phyloP scores from a whole-genome alignment of 2,797 vertebrate genomes.

The Ispidina lecontei region DNA sequence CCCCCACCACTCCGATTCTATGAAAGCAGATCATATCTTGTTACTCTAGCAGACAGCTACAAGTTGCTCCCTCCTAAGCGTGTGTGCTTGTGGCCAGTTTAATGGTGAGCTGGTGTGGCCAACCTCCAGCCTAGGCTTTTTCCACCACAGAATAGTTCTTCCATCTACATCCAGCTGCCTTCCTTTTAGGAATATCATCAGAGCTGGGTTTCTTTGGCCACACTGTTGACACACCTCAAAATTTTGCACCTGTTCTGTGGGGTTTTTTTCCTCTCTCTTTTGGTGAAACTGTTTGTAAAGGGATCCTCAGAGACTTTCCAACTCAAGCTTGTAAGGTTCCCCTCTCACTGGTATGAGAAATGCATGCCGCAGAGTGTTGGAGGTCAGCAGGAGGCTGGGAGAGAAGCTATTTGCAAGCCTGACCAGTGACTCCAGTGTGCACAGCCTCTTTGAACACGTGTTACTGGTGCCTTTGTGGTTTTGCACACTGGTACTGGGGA shows the following conservation, averaged over 20 bases:
- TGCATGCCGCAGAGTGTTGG: background rate
- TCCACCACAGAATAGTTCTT: background rate
- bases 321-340: background rate
- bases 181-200: background rate
- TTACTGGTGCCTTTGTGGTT: background rate
- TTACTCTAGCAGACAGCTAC: constrained; percentile 37
- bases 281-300: background rate
- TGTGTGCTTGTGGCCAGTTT: constrained; percentile 44
- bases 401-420: constrained; percentile 16
- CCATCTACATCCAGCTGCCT: background rate
- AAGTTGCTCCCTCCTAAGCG: background rate
- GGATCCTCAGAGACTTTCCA: constrained; percentile 32
- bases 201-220: background rate
- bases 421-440: background rate
- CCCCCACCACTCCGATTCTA: too few relatives aligned
- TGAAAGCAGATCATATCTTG: background rate
- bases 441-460: background rate
- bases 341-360: background rate
- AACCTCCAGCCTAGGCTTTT: constrained; percentile 18
- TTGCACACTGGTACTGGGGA: constrained; percentile 4
- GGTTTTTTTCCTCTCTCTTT: constrained; percentile 32
- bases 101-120: constrained; percentile 19
- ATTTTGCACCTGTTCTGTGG: background rate
- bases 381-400: background rate
- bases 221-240: background rate